Conservation (phyloP, 2,113 vertebrate genomes). For the Antechinus flavipes region DNA sequence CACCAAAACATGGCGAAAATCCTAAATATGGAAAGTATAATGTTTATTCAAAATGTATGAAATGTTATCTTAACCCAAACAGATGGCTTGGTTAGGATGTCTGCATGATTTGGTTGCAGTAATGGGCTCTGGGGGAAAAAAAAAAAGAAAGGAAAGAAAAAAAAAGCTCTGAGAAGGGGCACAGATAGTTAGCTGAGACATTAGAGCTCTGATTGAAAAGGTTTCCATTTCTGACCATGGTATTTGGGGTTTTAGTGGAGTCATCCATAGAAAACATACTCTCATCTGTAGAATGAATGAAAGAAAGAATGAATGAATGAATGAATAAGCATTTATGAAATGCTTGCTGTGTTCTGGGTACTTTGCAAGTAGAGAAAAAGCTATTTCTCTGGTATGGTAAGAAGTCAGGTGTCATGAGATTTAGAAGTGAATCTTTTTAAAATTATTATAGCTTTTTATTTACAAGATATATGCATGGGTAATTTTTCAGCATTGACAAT, state of each 20-base stretch:
- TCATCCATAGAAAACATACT: neutral
- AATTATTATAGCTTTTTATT: no score
- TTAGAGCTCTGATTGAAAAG: neutral
- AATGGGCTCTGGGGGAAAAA: neutral
- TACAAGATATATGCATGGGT: no score
- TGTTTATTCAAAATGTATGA: conserved; percentile 27
- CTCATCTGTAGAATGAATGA: neutral
- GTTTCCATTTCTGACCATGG: neutral
- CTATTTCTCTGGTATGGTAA: neutral
- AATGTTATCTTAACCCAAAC: neutral
- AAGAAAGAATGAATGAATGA: neutral
- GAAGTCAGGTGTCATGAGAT: neutral
- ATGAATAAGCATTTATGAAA: neutral
- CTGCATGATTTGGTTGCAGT: neutral
- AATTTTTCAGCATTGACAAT: no score
- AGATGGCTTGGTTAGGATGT: neutral
- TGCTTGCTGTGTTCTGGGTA: neutral
- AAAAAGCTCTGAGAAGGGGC: neutral
- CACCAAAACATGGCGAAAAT: neutral
- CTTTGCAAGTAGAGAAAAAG: neutral
- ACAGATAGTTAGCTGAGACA: neutral
- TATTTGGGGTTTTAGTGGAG: neutral
- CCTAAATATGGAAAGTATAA: neutral
- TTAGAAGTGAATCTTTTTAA: neutral
- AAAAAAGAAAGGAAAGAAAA: neutral